Base-by-base conservation (phyloP, 2,797 vertebrate species). In the Craterocephalus amniculus region DNA sequence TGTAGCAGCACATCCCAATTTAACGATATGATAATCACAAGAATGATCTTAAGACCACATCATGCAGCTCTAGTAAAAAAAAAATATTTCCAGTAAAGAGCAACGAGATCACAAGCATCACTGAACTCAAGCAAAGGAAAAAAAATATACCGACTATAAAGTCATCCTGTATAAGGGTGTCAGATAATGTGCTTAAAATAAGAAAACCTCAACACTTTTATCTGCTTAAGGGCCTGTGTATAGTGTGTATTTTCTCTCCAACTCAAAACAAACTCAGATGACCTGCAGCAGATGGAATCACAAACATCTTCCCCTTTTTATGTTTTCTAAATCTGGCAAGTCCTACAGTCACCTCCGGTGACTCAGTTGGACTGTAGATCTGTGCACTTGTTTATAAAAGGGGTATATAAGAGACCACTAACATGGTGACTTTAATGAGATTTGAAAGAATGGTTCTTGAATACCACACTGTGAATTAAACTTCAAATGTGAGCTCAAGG, bases 281-380 rank as follows among this genome's bases (percentile, higher is more conserved):
- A 84, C 82, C 68, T 60, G 78, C 74, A 61, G 84, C 86, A 90
- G 87, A 87, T 81, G 84, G 83, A 83, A 76, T 40, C 69, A 81
- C 78, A 82, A 86, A 84, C 76, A 67, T 35, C 74, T 67, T 16
- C 51, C 14, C 9, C 59, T 54, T 49, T 16, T 3, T 59, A 14
- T 56, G n/a, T 71, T 40, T 22, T 67, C 56, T 12, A 26, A 74
- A 80, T 74, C 62, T 45, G 70, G 63, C 0, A 48, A 78, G 59
- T 82, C 75, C 64, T 71, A 24, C 49, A 43, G 54, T 76, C 78
- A 79, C 59, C 79, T 67, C 27, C 48, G 63, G 55, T 75, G 76
- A 80, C 62, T 77, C 66, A 62, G 70, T 12, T 4, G 6, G 29
- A 38, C 56, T 59, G 52, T 3, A 58, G 57, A 62, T 58, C 35